Evolutionary conservation across 2,113 vertebrate species (phyloP).

Genomic region (Ammodramus savannarum): DNA sequence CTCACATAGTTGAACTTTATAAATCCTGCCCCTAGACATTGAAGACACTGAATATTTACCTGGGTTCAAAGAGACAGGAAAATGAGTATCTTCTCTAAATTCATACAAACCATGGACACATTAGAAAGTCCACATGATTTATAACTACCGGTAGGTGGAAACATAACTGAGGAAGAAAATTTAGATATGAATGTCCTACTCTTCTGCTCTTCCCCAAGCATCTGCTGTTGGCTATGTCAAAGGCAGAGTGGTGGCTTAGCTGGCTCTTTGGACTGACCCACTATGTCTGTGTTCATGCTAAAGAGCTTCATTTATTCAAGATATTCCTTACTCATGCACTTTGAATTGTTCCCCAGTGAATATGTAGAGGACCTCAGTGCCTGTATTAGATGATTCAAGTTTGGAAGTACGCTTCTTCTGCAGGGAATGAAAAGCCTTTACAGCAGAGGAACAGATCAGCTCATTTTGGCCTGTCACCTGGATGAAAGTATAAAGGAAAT

Average conservation of each 20-base stretch:
- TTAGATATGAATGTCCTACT: not conserved
- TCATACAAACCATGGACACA: not conserved
- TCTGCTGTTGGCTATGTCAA: not conserved
- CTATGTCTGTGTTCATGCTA: not conserved
- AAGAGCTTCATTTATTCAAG: not conserved
- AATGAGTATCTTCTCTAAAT: not conserved
- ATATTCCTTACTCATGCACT: not conserved
- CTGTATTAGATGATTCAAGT: not conserved
- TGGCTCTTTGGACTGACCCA: not conserved
- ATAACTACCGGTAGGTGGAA: not conserved
- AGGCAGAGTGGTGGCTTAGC: not conserved
- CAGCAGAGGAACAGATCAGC: not conserved
- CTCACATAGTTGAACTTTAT: not conserved
- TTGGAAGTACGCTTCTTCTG: not conserved
- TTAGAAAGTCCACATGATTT: fast-evolving
- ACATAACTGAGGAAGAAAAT: not conserved
- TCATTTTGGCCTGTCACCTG: not conserved
- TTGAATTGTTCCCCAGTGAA: not conserved
- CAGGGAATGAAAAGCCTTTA: not conserved
- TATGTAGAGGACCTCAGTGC: not conserved
- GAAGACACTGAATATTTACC: not conserved
- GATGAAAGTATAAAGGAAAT: not conserved
- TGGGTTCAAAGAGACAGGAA: not conserved
- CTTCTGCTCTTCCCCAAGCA: not conserved
- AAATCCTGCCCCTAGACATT: not conserved